Percentiles rank a stretch among this genome's conserved stretches.
Evolutionary conservation across 2,797 vertebrate genomes (phyloP).

Genomic region (Cyclopterus lumpus): DNA sequence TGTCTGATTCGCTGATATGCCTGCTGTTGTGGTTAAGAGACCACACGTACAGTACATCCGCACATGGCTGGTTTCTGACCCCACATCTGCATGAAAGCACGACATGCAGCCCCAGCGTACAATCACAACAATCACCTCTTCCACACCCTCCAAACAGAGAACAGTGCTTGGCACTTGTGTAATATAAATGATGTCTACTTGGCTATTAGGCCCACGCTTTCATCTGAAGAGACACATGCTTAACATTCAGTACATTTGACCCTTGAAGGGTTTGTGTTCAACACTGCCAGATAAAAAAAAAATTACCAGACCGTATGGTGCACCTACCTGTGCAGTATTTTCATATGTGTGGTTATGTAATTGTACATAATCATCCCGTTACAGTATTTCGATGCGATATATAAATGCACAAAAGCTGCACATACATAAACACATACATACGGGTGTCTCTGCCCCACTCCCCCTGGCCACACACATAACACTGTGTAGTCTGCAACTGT

Average conservation of each 20-base stretch:
- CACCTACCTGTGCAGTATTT: neutral
- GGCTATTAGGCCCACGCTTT: constrained; percentile 25
- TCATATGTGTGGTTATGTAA: constrained; percentile 3
- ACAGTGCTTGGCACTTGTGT: neutral
- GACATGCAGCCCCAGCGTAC: constrained; percentile 16
- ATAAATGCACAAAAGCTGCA: constrained; percentile 7
- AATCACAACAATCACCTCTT: constrained; percentile 36
- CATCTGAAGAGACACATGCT: constrained; percentile 43
- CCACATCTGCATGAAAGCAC: constrained; percentile 32
- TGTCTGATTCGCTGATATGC: constrained; percentile 35
- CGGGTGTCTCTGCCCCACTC: neutral
- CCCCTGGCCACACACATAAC: constrained; percentile 6
- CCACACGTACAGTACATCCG: constrained; percentile 9
- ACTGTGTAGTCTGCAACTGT: constrained; percentile 32
- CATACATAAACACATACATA: neutral
- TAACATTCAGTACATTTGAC: constrained; percentile 30
- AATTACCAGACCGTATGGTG: neutral
- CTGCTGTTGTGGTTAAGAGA: constrained; percentile 44
- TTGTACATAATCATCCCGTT: neutral
- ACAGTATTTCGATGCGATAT: constrained; percentile 1
- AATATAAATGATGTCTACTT: constrained; percentile 39
- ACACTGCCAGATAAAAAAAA: neutral
- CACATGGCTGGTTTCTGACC: constrained; percentile 48
- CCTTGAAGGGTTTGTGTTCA: constrained; percentile 26
- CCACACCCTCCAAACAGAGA: constrained; percentile 21